Percentiles rank a stretch among this genome's conserved stretches.
phyloP scores from a whole-genome alignment of 1,140 invertebrate species.

The Chrysoperla carnea region DNA sequence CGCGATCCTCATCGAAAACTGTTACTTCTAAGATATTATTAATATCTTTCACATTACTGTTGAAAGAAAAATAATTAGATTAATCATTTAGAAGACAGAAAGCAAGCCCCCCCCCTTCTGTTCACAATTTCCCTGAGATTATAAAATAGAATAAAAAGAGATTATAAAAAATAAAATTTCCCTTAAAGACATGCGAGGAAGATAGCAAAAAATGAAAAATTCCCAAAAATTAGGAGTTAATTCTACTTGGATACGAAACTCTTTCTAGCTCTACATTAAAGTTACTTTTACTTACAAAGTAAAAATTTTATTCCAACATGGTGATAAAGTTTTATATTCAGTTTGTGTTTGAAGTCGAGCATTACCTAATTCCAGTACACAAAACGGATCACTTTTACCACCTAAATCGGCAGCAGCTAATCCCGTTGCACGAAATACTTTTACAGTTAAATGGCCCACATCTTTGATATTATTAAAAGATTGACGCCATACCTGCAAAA shows the following conservation, averaged over 20 bases:
- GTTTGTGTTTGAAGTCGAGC: conserved; percentile 92
- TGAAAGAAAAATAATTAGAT: conserved; percentile 15
- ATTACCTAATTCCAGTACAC: conserved; percentile 90
- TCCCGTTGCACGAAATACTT: conserved; percentile 78
- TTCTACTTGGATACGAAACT: too few relatives aligned
- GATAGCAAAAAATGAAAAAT: too few relatives aligned
- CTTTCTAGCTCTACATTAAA: too few relatives aligned
- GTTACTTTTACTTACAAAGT: conserved; percentile 88
- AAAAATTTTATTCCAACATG: conserved; percentile 98
- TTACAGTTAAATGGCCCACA: conserved; percentile 76
- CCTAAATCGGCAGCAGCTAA: conserved; percentile 80
- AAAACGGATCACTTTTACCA: conserved; percentile 94
- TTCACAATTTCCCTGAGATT: too few relatives aligned
- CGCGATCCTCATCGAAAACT: conserved; percentile 94
- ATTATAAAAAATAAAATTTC: too few relatives aligned
- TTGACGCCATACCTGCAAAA: conserved; percentile 36
- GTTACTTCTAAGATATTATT: conserved; percentile 93
- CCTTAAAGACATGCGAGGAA: too few relatives aligned
- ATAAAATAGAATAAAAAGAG: too few relatives aligned
- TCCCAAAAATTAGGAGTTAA: too few relatives aligned
- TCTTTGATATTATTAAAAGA: conserved; percentile 63
- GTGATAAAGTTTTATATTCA: conserved; percentile 92
- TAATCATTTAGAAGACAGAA: neutral
- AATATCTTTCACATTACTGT: conserved; percentile 91
- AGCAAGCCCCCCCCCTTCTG: too few relatives aligned